Conservation (phyloP, 2,113 vertebrate genomes). For the Microtus pennsylvanicus region DNA sequence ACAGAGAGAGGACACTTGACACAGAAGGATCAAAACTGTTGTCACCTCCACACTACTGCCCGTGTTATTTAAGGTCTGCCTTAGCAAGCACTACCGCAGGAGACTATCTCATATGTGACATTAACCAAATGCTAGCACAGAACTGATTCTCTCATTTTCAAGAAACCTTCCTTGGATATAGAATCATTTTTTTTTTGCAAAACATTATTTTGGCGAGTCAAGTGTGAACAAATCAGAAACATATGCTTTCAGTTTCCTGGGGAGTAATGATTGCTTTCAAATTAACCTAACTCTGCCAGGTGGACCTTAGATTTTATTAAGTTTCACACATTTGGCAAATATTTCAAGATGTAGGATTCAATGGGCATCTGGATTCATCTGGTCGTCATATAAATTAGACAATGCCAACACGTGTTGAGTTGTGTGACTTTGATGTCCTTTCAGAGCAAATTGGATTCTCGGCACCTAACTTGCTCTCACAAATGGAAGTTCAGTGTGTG, state of each 20-base stretch:
- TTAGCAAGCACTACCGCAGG: not conserved
- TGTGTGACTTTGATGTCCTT: conserved; percentile 67
- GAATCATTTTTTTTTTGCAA: conserved; percentile 25
- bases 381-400: conserved; percentile 66
- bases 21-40: not conserved
- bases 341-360: conserved; percentile 71
- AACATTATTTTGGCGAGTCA: conserved; percentile 77
- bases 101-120: not conserved
- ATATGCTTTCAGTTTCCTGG: conserved; percentile 73
- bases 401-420: conserved; percentile 57
- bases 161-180: conserved; percentile 38
- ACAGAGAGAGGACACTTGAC: not conserved
- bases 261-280: conserved; percentile 76
- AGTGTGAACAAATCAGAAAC: conserved; percentile 81
- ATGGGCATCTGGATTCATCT: conserved; percentile 73
- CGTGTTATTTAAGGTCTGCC: not conserved
- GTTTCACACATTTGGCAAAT: conserved; percentile 66
- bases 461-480: not conserved
- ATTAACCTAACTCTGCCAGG: conserved; percentile 77
- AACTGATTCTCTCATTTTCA: conserved; percentile 17
- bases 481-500: conserved; percentile 60
- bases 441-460: conserved; percentile 56
- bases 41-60: not conserved
- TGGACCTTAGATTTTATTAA: conserved; percentile 77
- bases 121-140: not conserved